These are phyloP conservation scores for Psittacula derbiana DNA, from an alignment of 2,797 vertebrate genomes.

Conservation along the genomic window DNA sequence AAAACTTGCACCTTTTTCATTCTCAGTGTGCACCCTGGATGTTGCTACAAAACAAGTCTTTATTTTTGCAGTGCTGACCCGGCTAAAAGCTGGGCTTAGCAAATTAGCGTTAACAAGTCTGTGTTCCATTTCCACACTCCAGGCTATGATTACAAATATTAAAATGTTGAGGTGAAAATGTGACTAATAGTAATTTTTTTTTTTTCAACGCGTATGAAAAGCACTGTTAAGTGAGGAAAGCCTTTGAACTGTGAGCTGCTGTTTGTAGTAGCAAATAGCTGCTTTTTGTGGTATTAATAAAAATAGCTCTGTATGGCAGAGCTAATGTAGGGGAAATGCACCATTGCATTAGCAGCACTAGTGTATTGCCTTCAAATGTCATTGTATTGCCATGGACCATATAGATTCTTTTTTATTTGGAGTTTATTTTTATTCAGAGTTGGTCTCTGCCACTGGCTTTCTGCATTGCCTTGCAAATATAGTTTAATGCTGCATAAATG, in stretches of 20 bases:
- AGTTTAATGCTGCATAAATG: not conserved
- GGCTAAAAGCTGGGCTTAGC: not conserved
- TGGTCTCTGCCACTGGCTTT: not conserved
- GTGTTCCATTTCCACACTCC: not conserved
- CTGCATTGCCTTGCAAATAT: not conserved
- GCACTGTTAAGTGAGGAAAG: not conserved
- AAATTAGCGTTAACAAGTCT: not conserved
- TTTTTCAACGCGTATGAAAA: not conserved
- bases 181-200: not conserved
- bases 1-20: not conserved
- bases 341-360: not conserved
- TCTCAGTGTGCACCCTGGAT: too few species aligned
- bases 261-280: not conserved
- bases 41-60: not conserved
- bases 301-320: not conserved
- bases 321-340: not conserved
- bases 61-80: not conserved
- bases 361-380: not conserved
- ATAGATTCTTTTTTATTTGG: not conserved
- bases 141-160: not conserved
- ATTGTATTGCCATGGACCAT: not conserved
- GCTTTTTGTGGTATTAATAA: not conserved
- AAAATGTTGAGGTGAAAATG: not conserved
- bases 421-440: not conserved
- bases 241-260: conserved; percentile 1